A percentile compares a stretch with the other conserved stretches of the same genome.
These are phyloP conservation scores for Phataginus tetradactyla DNA, from an alignment of 2,797 vertebrate genomes.

Conservation along the genomic window DNA sequence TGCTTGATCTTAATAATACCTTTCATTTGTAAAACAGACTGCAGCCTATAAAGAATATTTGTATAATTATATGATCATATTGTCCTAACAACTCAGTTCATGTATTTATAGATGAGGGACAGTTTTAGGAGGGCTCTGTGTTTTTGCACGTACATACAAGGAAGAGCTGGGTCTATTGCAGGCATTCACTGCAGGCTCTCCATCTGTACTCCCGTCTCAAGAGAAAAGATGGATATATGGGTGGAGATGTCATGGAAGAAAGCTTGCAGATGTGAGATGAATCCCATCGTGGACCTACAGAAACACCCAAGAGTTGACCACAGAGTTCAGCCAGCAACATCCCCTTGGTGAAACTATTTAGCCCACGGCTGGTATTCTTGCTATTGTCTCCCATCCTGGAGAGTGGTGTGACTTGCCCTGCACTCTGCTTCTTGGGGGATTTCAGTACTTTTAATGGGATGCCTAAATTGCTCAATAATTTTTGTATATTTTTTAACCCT, in stretches of 20 bases:
- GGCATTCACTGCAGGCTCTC: not conserved
- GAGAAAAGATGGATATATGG: not conserved
- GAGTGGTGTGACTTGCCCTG: not conserved
- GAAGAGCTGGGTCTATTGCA: not conserved
- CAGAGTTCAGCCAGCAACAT: not conserved
- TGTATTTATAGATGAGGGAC: not conserved
- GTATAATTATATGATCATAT: not conserved
- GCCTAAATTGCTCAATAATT: not conserved
- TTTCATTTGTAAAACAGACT: conserved; percentile 22
- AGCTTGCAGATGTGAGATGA: not conserved
- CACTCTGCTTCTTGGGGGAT: not conserved
- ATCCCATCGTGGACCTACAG: not conserved
- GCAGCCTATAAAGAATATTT: not conserved
- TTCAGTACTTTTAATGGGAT: not conserved
- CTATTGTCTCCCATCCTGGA: not conserved
- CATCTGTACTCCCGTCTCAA: not conserved
- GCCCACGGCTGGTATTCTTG: not conserved
- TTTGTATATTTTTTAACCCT: not conserved
- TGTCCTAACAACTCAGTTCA: not conserved
- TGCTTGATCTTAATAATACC: not conserved
- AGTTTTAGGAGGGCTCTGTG: not conserved
- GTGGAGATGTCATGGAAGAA: not conserved
- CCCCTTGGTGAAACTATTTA: not conserved
- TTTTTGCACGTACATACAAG: not conserved
- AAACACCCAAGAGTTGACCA: not conserved